phyloP scores from a whole-genome alignment of 2,113 vertebrate species.

The Todiramphus saurophagus region DNA sequence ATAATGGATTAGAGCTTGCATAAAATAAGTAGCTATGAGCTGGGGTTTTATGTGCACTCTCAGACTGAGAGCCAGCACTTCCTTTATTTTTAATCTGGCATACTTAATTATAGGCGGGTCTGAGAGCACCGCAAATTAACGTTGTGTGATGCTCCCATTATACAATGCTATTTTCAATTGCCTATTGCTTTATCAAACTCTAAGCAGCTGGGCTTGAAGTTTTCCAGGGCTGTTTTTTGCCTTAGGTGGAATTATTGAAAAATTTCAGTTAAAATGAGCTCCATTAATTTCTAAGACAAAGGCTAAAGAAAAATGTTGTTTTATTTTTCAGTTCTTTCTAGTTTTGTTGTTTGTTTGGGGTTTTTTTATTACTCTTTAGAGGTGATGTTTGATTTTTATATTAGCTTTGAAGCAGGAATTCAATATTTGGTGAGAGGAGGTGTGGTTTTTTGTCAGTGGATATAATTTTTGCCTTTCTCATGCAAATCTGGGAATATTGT shows the following conservation, averaged over 20 bases:
- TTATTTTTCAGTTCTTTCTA: background rate
- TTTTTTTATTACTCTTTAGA: background rate
- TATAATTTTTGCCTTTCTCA: background rate
- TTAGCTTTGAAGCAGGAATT: background rate
- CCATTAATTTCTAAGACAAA: background rate
- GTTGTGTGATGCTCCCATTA: background rate
- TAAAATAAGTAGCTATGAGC: constrained; percentile 1
- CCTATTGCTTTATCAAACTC: background rate
- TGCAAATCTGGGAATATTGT: background rate
- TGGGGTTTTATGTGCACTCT: background rate
- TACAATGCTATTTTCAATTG: background rate
- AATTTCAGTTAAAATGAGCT: background rate
- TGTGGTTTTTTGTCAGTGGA: background rate
- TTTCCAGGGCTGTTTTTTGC: background rate
- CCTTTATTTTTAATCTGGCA: constrained; percentile 14
- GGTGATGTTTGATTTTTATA: background rate
- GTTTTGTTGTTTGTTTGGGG: background rate
- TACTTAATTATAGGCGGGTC: background rate
- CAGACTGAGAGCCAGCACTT: background rate
- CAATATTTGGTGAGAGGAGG: background rate
- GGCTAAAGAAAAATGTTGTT: background rate
- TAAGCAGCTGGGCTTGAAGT: background rate
- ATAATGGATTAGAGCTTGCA: constrained; percentile 24
- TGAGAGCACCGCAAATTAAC: constrained; percentile 20
- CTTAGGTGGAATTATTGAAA: background rate